phyloP scores from a whole-genome alignment of 2,888 invertebrate species.

The Drosophila nigricruria region DNA sequence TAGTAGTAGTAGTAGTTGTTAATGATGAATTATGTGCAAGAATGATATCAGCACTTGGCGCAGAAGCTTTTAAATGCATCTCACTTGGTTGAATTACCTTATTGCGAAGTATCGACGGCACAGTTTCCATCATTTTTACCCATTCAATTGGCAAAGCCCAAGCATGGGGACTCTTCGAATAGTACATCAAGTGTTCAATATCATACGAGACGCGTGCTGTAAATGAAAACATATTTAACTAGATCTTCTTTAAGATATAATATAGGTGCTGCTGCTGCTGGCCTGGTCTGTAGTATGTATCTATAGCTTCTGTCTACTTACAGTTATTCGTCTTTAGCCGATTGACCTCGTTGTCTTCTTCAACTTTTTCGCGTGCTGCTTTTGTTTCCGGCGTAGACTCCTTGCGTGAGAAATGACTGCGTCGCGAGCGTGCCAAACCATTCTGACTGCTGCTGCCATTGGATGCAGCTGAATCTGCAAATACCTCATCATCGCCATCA shows the following conservation, averaged over 20 bases:
- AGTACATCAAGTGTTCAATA: slow-evolving; percentile 84
- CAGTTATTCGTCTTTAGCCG: slow-evolving; percentile 66
- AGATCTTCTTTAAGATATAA: neutral
- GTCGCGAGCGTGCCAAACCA: slow-evolving; percentile 84
- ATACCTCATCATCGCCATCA: slow-evolving; percentile 85
- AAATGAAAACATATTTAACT: slow-evolving; percentile 21
- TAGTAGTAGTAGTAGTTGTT: slow-evolving; percentile 35
- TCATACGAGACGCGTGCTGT: slow-evolving; percentile 84
- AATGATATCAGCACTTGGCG: slow-evolving; percentile 51
- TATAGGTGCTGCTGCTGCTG: too few relatives aligned
- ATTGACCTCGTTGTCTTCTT: slow-evolving; percentile 52
- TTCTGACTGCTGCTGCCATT: slow-evolving; percentile 72
- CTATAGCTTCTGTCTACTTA: slow-evolving; percentile 24
- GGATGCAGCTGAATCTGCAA: slow-evolving; percentile 65
- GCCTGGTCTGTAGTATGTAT: neutral
- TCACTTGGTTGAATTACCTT: slow-evolving; percentile 83
- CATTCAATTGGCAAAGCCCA: slow-evolving; percentile 84
- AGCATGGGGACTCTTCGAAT: slow-evolving; percentile 85
- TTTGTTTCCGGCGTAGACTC: slow-evolving; percentile 84
- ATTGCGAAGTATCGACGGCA: slow-evolving; percentile 84
- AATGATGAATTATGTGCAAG: slow-evolving; percentile 61
- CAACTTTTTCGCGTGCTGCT: slow-evolving; percentile 63
- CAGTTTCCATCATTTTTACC: slow-evolving; percentile 83
- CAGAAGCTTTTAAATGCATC: slow-evolving; percentile 27
- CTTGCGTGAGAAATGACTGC: slow-evolving; percentile 85